Conservation (phyloP, 2,888 invertebrate genomes). For the Adineta ricciae region DNA sequence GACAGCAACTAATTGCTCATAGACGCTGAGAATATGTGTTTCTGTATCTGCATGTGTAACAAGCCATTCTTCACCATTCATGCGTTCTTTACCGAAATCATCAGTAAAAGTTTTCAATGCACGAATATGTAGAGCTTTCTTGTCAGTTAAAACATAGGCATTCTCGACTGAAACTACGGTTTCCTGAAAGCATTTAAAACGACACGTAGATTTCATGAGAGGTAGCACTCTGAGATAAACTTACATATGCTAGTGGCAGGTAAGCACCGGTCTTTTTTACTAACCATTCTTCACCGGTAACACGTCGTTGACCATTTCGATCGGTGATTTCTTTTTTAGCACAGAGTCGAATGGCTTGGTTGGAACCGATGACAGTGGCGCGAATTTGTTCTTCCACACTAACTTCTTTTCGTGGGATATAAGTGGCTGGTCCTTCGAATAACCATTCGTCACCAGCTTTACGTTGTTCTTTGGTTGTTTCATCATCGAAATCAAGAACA, state of each 20-base stretch:
- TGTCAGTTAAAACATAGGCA: constrained; percentile 53
- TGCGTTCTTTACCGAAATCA: constrained; percentile 48
- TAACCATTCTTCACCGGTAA: constrained; percentile 53
- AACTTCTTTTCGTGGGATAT: constrained; percentile 52
- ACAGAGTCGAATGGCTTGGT: constrained; percentile 52
- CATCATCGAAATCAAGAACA: constrained; percentile 50
- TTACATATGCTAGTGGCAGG: constrained; percentile 52
- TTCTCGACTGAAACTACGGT: constrained; percentile 52
- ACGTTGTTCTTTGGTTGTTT: constrained; percentile 41
- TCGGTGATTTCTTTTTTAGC: constrained; percentile 51
- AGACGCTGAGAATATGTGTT: constrained; percentile 54
- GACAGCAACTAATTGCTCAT: constrained; percentile 52
- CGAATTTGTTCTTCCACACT: constrained; percentile 49
- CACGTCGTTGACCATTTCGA: constrained; percentile 41
- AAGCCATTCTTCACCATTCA: constrained; percentile 54
- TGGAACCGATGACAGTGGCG: constrained; percentile 51
- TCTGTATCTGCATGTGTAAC: constrained; percentile 51
- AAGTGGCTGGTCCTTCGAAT: constrained; percentile 52
- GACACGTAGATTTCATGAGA: not conserved
- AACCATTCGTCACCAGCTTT: constrained; percentile 54
- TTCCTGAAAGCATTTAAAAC: constrained; percentile 38
- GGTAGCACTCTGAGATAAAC: not conserved
- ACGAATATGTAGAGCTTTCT: constrained; percentile 52
- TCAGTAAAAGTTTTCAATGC: constrained; percentile 51
- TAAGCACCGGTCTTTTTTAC: constrained; percentile 52